Conservation (phyloP, 1,140 invertebrate species). For the Aphelenchoides besseyi region DNA sequence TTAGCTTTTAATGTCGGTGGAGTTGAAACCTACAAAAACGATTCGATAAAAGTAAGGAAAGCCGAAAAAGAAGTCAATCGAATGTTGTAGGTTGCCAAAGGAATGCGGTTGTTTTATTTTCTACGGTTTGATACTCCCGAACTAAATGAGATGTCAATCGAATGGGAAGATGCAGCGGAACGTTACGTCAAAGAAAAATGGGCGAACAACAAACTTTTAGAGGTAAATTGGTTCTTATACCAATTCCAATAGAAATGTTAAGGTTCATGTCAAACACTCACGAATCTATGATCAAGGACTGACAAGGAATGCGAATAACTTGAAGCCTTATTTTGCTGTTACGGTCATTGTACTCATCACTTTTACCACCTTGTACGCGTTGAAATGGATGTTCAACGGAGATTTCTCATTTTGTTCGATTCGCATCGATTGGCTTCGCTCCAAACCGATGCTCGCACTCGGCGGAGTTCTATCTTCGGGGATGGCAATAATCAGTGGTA, state of each 20-base stretch:
- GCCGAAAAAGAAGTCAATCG: neutral
- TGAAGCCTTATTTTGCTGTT: conserved; percentile 62
- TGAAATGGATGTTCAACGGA: conserved; percentile 56
- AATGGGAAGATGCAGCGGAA: conserved; percentile 54
- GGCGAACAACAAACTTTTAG: conserved; percentile 49
- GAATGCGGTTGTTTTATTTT: conserved; percentile 60
- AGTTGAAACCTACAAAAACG: conserved; percentile 56
- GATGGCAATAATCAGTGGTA: conserved; percentile 82
- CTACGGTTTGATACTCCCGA: conserved; percentile 56
- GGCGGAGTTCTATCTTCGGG: conserved; percentile 78
- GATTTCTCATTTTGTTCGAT: conserved; percentile 36
- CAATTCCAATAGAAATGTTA: conserved; percentile 26
- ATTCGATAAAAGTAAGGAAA: conserved; percentile 47
- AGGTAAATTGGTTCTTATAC: conserved; percentile 36
- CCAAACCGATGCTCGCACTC: conserved; percentile 56
- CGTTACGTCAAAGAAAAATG: conserved; percentile 48
- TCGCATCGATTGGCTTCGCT: conserved; percentile 58
- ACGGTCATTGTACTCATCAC: conserved; percentile 55
- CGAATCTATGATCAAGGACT: conserved; percentile 58
- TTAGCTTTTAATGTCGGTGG: conserved; percentile 61
- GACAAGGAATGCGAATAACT: conserved; percentile 57
- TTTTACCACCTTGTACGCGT: conserved; percentile 60
- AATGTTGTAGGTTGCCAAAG: conserved; percentile 48
- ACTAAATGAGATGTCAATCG: conserved; percentile 48
- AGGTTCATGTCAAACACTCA: conserved; percentile 62